These are phyloP conservation scores for Listronotus oregonensis DNA, from an alignment of 1,140 invertebrate species.

Conservation along the genomic window DNA sequence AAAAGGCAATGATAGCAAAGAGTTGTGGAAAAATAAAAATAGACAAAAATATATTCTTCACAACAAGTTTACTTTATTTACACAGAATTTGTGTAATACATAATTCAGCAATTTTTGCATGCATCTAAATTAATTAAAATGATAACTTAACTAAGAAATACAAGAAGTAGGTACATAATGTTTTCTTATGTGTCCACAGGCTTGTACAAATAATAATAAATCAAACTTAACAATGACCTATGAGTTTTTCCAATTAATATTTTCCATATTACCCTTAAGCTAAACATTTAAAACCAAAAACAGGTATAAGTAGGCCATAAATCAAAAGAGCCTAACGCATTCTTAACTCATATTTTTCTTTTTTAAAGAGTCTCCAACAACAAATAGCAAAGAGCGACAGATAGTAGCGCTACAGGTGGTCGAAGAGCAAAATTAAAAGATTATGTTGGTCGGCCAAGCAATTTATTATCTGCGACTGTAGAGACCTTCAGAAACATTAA, in stretches of 20 bases:
- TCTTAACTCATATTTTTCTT: conserved; percentile 16
- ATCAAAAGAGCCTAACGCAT: conserved; percentile 22
- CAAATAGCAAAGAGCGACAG: conserved; percentile 21
- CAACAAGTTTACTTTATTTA: too few relatives aligned
- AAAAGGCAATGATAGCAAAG: too few relatives aligned
- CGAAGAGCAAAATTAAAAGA: conserved; percentile 10
- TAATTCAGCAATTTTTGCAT: too few relatives aligned
- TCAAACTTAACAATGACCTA: conserved; percentile 18
- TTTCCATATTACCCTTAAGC: conserved; percentile 13
- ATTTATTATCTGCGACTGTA: conserved; percentile 18
- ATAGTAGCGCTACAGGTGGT: conserved; percentile 17
- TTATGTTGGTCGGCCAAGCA: not conserved
- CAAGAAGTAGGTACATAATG: too few relatives aligned
- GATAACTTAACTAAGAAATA: too few relatives aligned
- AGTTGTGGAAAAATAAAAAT: too few relatives aligned
- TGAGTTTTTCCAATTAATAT: conserved; percentile 25
- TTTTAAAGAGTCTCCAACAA: conserved; percentile 14
- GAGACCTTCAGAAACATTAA: not conserved
- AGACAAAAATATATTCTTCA: too few relatives aligned
- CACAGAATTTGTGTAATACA: too few relatives aligned
- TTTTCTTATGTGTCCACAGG: too few relatives aligned
- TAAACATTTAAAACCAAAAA: conserved; percentile 15
- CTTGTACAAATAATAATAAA: conserved; percentile 3
- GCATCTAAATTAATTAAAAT: too few relatives aligned
- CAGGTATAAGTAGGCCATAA: conserved; percentile 15